A percentile compares a stretch with the other conserved stretches of the same genome.
Conservation (phyloP, 1,140 invertebrate genomes). For the Brachionus sp. region DNA sequence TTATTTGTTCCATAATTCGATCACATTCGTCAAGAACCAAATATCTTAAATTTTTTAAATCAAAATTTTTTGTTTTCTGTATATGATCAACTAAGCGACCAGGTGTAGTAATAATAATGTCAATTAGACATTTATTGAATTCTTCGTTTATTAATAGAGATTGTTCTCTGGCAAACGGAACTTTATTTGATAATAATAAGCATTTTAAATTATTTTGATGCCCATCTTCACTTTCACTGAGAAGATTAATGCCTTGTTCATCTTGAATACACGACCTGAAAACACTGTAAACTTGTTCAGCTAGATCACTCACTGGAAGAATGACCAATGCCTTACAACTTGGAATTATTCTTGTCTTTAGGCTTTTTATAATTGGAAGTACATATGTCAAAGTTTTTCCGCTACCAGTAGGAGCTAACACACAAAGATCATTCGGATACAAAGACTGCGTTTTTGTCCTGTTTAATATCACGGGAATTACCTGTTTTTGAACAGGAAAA, state of each 20-base stretch:
- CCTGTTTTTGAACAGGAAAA: conserved; percentile 40
- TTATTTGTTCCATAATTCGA: conserved; percentile 79
- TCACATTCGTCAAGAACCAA: conserved; percentile 92
- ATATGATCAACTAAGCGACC: conserved; percentile 88
- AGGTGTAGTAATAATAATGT: conserved; percentile 88
- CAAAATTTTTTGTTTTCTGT: conserved; percentile 78
- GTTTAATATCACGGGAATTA: conserved; percentile 31
- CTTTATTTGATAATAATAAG: conserved; percentile 67
- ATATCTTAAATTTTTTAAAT: conserved; percentile 73
- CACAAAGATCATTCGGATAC: conserved; percentile 82
- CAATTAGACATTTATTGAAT: conserved; percentile 60
- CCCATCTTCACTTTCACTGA: background rate
- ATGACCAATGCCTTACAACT: conserved; percentile 76
- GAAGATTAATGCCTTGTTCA: conserved; percentile 56
- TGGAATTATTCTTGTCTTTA: background rate
- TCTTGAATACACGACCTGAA: conserved; percentile 68
- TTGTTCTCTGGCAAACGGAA: conserved; percentile 72
- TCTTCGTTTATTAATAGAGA: conserved; percentile 69
- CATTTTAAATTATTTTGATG: background rate
- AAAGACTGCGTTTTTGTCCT: background rate
- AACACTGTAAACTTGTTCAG: conserved; percentile 80
- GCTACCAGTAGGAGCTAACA: conserved; percentile 93
- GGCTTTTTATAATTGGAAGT: conserved; percentile 78
- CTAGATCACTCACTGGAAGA: conserved; percentile 84
- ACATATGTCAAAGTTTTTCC: conserved; percentile 94